Evolutionary conservation across 2,888 invertebrate species (phyloP), one percentile per base, ranked within the genome.

Genomic region (Harpalus rufipes): DNA sequence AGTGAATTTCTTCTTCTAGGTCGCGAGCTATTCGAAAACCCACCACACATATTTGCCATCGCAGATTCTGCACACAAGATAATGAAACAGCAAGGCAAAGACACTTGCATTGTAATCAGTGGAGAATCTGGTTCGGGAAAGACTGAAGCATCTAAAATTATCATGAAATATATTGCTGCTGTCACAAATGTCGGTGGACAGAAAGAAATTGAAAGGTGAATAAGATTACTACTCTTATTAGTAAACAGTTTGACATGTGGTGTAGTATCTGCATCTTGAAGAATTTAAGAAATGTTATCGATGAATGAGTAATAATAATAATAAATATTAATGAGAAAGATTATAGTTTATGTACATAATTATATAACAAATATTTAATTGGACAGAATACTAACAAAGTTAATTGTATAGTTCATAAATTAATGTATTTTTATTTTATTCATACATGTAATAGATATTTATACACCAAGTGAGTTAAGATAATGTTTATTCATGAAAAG

Each of bases 91-190:
- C 94, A 95, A 90, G 96, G 97, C 74, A 94, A 95, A 88, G 98
- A 99, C 92, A 98, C 98, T 5, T 99, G 99, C 90, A 98, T 99
- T 87, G 96, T 99, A 58, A 99, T 99, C 89, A 96, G 96, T n/a
- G 97, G 97, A 0, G 99, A 99, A 92, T 98, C 98, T 0, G 99
- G 99, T 1, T 96, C 98, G 21, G 99, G 99, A 51, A 99, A 99
- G 92, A 99, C 99, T 6, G 99, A 99, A 91, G 98, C 99, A 0
- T 98, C 98, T 85, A 99, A 99, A 92, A 98, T 99, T 89, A 99
- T 99, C 87, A 99, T 99, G 99, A 97, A 97, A 90, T 97, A 97
- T 90, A 98, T 99, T 87, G 99, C 99, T 0, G 99, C 99, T 2
- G 98, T 99, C 86, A 99, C 99, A 25, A 99, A 98, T 92, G 90